Conservation (phyloP, 2,113 vertebrate species). For the Protobothrops flavoviridis region DNA sequence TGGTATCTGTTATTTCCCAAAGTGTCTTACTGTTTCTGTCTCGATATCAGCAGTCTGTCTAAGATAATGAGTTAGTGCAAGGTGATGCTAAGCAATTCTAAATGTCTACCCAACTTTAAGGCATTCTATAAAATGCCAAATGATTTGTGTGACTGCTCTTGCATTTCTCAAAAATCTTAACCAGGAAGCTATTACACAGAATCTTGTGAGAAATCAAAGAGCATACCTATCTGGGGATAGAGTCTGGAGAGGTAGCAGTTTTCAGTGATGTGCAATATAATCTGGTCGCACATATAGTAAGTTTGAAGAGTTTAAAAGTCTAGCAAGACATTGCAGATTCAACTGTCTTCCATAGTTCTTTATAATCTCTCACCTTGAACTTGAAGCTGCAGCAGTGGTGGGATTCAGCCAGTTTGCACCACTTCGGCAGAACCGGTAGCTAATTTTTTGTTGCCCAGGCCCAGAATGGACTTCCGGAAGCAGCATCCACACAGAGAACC, state of each 20-base stretch:
- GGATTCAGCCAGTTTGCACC: no score
- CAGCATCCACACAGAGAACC: no score
- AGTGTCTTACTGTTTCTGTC: neutral
- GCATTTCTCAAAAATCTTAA: conserved; percentile 10
- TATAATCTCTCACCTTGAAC: neutral
- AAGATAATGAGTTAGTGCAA: conserved; percentile 20
- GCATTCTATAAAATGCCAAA: neutral
- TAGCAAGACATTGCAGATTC: neutral
- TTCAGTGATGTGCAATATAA: accelerated
- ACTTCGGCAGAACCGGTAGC: no score
- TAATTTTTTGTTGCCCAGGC: no score
- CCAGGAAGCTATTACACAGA: neutral
- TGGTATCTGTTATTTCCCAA: conserved; percentile 42
- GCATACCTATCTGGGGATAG: neutral
- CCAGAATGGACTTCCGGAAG: no score
- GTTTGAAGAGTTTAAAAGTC: neutral
- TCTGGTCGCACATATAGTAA: conserved; percentile 11
- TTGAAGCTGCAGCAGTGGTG: neutral
- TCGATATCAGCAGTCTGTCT: neutral
- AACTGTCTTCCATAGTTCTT: neutral
- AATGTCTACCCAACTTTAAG: conserved; percentile 18
- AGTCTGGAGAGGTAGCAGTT: neutral
- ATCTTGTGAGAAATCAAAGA: neutral
- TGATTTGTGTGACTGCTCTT: accelerated
- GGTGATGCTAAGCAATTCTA: conserved; percentile 34